These are phyloP conservation scores for Cryptops parisi DNA, from an alignment of 2,888 invertebrate species.

Conservation along the genomic window DNA sequence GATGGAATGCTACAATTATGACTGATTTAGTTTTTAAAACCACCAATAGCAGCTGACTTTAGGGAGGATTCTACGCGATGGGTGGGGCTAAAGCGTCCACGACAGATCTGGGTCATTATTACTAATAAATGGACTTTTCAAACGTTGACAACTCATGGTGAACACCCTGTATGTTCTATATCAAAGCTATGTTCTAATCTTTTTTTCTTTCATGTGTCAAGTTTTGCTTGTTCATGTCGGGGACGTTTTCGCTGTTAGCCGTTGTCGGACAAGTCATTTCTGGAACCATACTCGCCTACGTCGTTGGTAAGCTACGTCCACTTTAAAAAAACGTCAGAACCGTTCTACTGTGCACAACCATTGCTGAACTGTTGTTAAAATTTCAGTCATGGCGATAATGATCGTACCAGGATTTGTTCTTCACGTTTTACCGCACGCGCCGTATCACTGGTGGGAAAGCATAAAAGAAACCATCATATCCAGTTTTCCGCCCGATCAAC, in stretches of 20 bases:
- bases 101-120: too few species aligned
- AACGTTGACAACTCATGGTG: too few species aligned
- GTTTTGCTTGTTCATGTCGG: constrained; percentile 29
- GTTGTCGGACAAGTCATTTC: constrained; percentile 29
- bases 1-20: too few species aligned
- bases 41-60: background rate
- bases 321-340: too few species aligned
- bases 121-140: too few species aligned
- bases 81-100: too few species aligned
- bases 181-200: background rate
- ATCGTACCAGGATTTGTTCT: constrained; percentile 28
- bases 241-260: constrained; percentile 24
- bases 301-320: constrained; percentile 30
- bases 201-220: constrained; percentile 22
- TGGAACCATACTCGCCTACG: constrained; percentile 29
- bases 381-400: constrained; percentile 27
- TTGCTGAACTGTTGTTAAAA: too few species aligned
- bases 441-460: background rate
- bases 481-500: background rate
- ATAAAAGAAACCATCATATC: too few species aligned
- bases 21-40: background rate
- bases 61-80: too few species aligned
- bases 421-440: constrained; percentile 21
- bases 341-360: too few species aligned
- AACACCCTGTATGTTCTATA: too few species aligned